Conservation (phyloP, 2,113 vertebrate genomes). For the pig (Sus scrofa) region T2T-Sscrofa CM000817.6:166680001-166680500, state of each 20-base stretch:
- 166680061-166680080: too few relatives aligned
- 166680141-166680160: too few relatives aligned
- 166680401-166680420: background rate
- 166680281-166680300: background rate
- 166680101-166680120: too few relatives aligned
- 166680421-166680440: constrained; percentile 29
- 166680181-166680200: too few relatives aligned
- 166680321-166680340: background rate
- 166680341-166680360: constrained; percentile 6
- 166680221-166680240: too few relatives aligned
- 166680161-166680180: too few relatives aligned
- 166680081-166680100: too few relatives aligned
- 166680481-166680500: constrained; percentile 15
- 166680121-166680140: too few relatives aligned
- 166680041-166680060: too few relatives aligned
- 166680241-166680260: background rate
- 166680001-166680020: too few relatives aligned
- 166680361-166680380: background rate
- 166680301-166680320: background rate
- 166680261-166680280: background rate
- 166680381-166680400: constrained; percentile 2
- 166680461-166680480: constrained; percentile 35
- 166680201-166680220: too few relatives aligned
- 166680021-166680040: too few relatives aligned
- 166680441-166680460: background rate